A percentile compares a stretch with the other conserved stretches of the same genome.
Evolutionary conservation across 1,140 invertebrate species (phyloP).

Genomic region (Sinonovacula constricta): DNA sequence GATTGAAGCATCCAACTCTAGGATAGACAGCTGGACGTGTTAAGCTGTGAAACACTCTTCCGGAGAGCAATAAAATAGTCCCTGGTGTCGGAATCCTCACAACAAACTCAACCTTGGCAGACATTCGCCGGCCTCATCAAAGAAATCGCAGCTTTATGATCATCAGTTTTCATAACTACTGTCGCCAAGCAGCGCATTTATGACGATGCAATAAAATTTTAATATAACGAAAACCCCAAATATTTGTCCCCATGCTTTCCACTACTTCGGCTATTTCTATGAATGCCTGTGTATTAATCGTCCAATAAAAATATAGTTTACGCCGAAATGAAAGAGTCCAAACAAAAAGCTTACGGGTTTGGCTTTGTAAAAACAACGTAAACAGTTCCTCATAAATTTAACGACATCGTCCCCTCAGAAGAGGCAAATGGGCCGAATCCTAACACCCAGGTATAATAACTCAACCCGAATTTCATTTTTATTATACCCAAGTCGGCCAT

Average conservation of each 20-base stretch:
- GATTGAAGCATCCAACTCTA: too few species aligned
- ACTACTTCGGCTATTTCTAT: constrained; percentile 37
- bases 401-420: constrained; percentile 22
- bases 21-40: too few species aligned
- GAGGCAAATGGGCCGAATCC: constrained; percentile 15
- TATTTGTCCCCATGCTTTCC: constrained; percentile 38
- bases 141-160: constrained; percentile 30
- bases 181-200: constrained; percentile 43
- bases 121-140: too few species aligned
- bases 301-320: constrained; percentile 35
- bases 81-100: too few species aligned
- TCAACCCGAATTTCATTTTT: constrained; percentile 49
- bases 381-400: constrained; percentile 42
- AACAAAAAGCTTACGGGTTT: constrained; percentile 26
- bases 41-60: too few species aligned
- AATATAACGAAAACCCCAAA: constrained; percentile 28
- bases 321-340: constrained; percentile 31
- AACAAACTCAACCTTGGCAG: too few species aligned
- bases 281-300: constrained; percentile 26
- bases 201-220: constrained; percentile 32
- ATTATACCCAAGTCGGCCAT: constrained; percentile 33
- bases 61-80: too few species aligned
- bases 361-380: constrained; percentile 18
- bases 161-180: constrained; percentile 45
- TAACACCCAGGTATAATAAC: constrained; percentile 48